Evolutionary conservation across 2,797 vertebrate species (phyloP), one percentile per base, ranked within the genome.

Genomic region (Gallinago nigripennis): DNA sequence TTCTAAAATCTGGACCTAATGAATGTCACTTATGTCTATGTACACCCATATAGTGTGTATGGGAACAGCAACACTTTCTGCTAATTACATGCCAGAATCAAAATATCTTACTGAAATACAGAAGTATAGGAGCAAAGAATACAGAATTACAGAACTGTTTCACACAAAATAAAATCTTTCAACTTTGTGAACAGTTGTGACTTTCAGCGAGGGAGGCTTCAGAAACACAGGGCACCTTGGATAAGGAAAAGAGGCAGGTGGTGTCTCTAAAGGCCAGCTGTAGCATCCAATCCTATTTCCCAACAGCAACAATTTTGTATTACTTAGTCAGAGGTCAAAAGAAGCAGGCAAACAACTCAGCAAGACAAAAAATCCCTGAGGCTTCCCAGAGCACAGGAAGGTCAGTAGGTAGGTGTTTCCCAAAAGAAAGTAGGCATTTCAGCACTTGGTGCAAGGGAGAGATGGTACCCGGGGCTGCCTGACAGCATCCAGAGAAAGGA

Each of bases 361-460:
- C 7, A 12, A 66, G 69, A 43, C 18, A 72, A 35, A 83, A 66
- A 14, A 11, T 13, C 37, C 31, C 69, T 16, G 31, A 81, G 65
- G 60, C 28, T 88, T 86, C 33, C 31, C 41, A 54, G 68, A n/a
- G 66, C 48, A 39, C 23, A 20, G 33, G 19, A 35, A 70, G 8
- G 9, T 46, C 5, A 0, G n/a, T 5, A 50, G 24, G 27, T 12
- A 23, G 31, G 23, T 11, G 13, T 70, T 90, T 76, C 35, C 20
- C 35, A 60, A 6, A 11, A 21, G 39, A 54, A 50, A 73, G 41
- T 4, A 21, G 5, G 12, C 9, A 30, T 18, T 51, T 33, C 31
- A 43, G 41, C 23, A 33, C 18, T 43, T 0, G 0, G 9, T 21
- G 9, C 5, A 9, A 31, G 25, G 31, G 8, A 0, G 1, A 83